A percentile compares a stretch with the other conserved stretches of the same genome.
Conservation (phyloP, 2,888 invertebrate species). For the Cartodere bifasciata region DNA sequence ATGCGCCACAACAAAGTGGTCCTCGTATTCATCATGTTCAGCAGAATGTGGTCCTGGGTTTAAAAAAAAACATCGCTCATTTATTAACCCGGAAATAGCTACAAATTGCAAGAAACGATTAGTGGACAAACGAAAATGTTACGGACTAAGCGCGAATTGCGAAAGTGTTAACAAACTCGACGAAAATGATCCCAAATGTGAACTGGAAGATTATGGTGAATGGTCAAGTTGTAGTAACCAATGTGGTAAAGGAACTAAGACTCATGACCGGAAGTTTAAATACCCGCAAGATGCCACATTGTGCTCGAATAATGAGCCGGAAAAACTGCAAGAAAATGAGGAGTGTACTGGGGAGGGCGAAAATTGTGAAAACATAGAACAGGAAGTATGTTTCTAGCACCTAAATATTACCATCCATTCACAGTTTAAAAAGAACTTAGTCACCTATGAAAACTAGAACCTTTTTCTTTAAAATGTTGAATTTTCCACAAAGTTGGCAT, state of each 20-base stretch:
- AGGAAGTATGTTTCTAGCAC: conserved; percentile 7
- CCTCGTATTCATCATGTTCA: conserved; percentile 37
- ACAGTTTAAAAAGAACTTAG: too few relatives aligned
- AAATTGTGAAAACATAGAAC: conserved; percentile 24
- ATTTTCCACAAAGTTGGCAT: too few relatives aligned
- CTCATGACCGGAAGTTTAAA: conserved; percentile 49
- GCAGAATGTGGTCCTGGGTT: conserved; percentile 45
- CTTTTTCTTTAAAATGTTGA: too few relatives aligned
- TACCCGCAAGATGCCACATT: conserved; percentile 42
- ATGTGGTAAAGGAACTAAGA: conserved; percentile 51
- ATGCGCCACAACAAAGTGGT: conserved; percentile 17
- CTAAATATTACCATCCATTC: too few relatives aligned
- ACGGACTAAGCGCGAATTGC: conserved; percentile 8
- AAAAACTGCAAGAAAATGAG: conserved; percentile 30
- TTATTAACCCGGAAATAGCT: conserved; percentile 15
- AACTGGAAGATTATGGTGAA: conserved; percentile 53
- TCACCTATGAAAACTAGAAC: too few relatives aligned
- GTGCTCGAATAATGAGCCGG: conserved; percentile 36
- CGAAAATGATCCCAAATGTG: conserved; percentile 42
- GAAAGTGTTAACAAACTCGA: conserved; percentile 4
- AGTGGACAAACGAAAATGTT: conserved; percentile 31
- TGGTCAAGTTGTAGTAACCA: conserved; percentile 63
- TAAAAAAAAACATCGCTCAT: conserved; percentile 38
- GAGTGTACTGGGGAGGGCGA: conserved; percentile 29
- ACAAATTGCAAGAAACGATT: conserved; percentile 23